Evolutionary conservation across 2,888 invertebrate genomes (phyloP), one percentile per base, ranked within the genome.

Genomic region (Neoascia interrupta): DNA sequence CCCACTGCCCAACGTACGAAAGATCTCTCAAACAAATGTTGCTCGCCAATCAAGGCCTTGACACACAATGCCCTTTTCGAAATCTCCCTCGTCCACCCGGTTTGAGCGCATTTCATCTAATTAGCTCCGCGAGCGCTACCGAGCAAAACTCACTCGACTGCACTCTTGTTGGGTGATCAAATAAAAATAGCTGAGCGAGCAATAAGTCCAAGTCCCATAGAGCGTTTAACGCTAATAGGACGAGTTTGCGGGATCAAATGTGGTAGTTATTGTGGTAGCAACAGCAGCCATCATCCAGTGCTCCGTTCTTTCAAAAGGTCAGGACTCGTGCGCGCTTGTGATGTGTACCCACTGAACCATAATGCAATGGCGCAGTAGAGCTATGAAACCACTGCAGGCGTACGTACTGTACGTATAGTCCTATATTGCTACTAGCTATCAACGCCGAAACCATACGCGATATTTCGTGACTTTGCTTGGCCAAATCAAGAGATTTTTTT

Each of bases 161-260:
- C 72, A 64, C 23, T 60, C 47, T n/a, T 49, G 43, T 61, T 43
- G 56, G 10, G 56, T 49, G 51, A 61, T 70, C 75, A n/a, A 70
- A 75, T 75, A 49, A 63, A 74, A 75, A 63, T 66, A 39, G 19
- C 53, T 64, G 31, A 51, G 37, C 39, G 36, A 45, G 58, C 69
- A 54, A 45, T 58, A 23, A 34, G 70, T 69, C 69, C 63, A 61
- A 39, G 74, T 51, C 63, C 56, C 26, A 49, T 60, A 28, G 53
- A 43, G 56, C 34, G 58, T 58, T 60, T 64, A 64, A 64, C 76
- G 64, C 72, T 76, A 76, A 76, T 76, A 64, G 76, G 76, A 76
- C 72, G 72, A 76, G 72, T 72, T 72, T 72, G 64, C 41, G 70
- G 64, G 76, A 76, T 76, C 72, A 76, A 76, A 76, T 76, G 72